These are phyloP conservation scores for Micrastur ruficollis DNA, from an alignment of 2,797 vertebrate genomes.

Conservation along the genomic window DNA sequence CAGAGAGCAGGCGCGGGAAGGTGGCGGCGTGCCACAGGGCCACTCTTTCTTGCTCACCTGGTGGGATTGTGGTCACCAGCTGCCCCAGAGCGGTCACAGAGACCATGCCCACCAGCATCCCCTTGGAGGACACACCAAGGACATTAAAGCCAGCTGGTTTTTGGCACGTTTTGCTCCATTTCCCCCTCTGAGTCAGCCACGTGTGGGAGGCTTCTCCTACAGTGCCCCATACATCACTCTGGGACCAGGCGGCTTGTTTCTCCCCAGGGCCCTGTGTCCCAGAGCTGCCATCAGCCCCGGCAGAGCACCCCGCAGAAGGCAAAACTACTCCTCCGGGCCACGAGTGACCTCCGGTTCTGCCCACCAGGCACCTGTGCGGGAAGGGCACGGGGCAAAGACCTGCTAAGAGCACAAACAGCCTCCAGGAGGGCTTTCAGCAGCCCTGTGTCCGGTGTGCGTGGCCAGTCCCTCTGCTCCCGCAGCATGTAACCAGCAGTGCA, in stretches of 20 bases:
- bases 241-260: not conserved
- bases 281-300: not conserved
- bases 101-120: not conserved
- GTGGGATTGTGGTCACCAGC: not conserved
- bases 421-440: not conserved
- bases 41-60: not conserved
- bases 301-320: not conserved
- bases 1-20: not conserved
- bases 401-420: not conserved
- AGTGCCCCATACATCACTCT: too few relatives aligned
- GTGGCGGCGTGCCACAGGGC: not conserved
- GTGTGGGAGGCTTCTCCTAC: not conserved
- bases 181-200: not conserved
- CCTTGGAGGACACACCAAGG: not conserved
- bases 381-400: not conserved
- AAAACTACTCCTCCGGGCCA: not conserved
- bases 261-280: not conserved
- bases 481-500: not conserved
- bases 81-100: not conserved
- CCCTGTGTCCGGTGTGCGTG: accelerated
- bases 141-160: not conserved
- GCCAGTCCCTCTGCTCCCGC: not conserved
- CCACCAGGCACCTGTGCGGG: not conserved
- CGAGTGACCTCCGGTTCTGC: not conserved
- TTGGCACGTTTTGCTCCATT: accelerated